These are phyloP conservation scores for Zygaena filipendulae DNA, from an alignment of 2,888 invertebrate genomes.

Conservation along the genomic window DNA sequence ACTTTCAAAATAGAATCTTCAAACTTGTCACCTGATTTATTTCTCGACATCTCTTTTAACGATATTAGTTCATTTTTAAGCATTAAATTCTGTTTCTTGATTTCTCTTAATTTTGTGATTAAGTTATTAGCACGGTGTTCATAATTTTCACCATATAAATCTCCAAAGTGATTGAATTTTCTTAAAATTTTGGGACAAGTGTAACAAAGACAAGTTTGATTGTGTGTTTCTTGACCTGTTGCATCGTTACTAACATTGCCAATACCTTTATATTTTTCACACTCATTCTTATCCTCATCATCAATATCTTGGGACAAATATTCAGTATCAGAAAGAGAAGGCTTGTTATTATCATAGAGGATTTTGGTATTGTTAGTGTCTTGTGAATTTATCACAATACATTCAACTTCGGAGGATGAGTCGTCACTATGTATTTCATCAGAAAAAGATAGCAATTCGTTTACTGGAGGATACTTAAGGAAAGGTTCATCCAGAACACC, in stretches of 20 bases:
- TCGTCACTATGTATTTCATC: constrained; percentile 31
- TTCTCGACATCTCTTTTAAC: constrained; percentile 30
- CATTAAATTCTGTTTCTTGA: constrained; percentile 43
- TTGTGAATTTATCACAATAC: constrained; percentile 28
- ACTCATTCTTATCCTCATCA: constrained; percentile 12
- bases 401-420: constrained; percentile 37
- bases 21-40: constrained; percentile 14
- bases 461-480: constrained; percentile 27
- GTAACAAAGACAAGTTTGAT: constrained; percentile 22
- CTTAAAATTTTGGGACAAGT: constrained; percentile 17
- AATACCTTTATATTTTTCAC: constrained; percentile 6
- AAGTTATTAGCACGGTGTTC: constrained; percentile 39
- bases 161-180: constrained; percentile 1
- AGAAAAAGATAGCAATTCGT: constrained; percentile 24
- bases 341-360: constrained; percentile 24
- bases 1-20: constrained; percentile 22
- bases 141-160: constrained; percentile 23
- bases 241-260: constrained; percentile 1
- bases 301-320: constrained; percentile 22
- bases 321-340: constrained; percentile 23
- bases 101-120: constrained; percentile 42
- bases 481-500: constrained; percentile 44
- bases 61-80: constrained; percentile 34
- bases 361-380: constrained; percentile 25
- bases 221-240: constrained; percentile 8